Conservation (phyloP, 2,888 invertebrate species). For the Taenaris catops region DNA sequence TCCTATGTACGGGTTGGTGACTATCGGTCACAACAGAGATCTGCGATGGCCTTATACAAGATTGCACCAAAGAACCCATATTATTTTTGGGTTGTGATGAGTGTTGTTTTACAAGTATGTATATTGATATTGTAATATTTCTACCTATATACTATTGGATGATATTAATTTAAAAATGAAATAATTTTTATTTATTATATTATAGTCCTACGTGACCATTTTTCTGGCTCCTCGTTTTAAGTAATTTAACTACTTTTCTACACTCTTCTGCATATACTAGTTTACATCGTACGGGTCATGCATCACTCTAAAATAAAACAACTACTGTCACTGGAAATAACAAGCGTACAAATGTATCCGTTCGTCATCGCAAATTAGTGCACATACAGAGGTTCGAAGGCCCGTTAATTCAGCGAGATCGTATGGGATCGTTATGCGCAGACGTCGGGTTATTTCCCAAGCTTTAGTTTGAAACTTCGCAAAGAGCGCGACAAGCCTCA, state of each 20-base stretch:
- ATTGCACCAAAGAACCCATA: conserved; percentile 96
- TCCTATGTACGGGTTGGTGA: conserved; percentile 95
- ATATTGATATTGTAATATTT: too few species aligned
- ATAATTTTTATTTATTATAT: too few species aligned
- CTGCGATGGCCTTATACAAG: conserved; percentile 95
- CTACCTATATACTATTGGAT: too few species aligned
- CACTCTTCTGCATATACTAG: too few species aligned
- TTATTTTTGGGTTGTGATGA: conserved; percentile 99
- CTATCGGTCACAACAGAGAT: conserved; percentile 93
- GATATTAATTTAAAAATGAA: too few species aligned
- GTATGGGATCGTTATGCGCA: conserved; percentile 1
- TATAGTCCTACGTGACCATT: too few species aligned
- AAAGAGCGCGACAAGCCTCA: conserved; percentile 16
- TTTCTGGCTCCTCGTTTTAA: too few species aligned
- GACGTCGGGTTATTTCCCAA: conserved; percentile 12
- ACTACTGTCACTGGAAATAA: conserved; percentile 26
- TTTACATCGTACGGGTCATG: conserved; percentile 26
- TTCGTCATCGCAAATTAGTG: conserved; percentile 18
- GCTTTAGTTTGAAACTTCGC: conserved; percentile 11
- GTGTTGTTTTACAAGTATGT: conserved; percentile 93
- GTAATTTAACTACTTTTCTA: too few species aligned
- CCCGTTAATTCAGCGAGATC: conserved; percentile 3
- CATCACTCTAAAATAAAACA: conserved; percentile 29
- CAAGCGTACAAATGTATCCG: conserved; percentile 22
- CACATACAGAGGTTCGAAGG: conserved; percentile 1